Conservation (phyloP, 92 coral and sea anemone species). For the Umimayanthus kanabou region DNA sequence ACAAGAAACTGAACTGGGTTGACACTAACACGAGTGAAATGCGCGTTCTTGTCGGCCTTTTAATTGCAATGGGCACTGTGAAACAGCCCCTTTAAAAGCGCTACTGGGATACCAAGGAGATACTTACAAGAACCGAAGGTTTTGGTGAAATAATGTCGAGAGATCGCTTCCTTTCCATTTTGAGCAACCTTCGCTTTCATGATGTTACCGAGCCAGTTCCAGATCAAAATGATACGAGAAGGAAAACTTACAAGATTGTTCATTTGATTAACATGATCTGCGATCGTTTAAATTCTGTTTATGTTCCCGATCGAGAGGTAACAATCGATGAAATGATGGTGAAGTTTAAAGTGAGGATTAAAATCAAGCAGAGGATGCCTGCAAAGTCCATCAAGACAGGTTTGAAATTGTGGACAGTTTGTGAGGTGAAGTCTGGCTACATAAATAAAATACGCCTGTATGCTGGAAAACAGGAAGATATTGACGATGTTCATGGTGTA, state of each 20-base stretch:
- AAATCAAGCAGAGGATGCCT: conserved; percentile 35
- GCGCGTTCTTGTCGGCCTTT: conserved; percentile 19
- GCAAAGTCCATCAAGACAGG: conserved; percentile 17
- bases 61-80: conserved; percentile 33
- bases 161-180: neutral
- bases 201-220: conserved; percentile 9
- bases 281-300: conserved; percentile 17
- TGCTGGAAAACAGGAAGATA: neutral
- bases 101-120: conserved; percentile 9
- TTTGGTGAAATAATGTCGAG: conserved; percentile 9
- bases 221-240: neutral
- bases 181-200: conserved; percentile 22
- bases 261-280: conserved; percentile 15
- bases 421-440: conserved; percentile 32
- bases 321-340: conserved; percentile 42
- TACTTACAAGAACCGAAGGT: neutral
- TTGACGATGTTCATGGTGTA: neutral
- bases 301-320: conserved; percentile 22
- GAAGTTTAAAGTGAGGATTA: conserved; percentile 13
- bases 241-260: conserved; percentile 25
- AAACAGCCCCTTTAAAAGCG: neutral
- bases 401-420: conserved; percentile 4
- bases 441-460: conserved; percentile 14
- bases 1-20: neutral
- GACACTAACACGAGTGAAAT: neutral